These are phyloP conservation scores for Andrena chrysosceles DNA, from an alignment of 2,888 invertebrate genomes.

Conservation along the genomic window DNA sequence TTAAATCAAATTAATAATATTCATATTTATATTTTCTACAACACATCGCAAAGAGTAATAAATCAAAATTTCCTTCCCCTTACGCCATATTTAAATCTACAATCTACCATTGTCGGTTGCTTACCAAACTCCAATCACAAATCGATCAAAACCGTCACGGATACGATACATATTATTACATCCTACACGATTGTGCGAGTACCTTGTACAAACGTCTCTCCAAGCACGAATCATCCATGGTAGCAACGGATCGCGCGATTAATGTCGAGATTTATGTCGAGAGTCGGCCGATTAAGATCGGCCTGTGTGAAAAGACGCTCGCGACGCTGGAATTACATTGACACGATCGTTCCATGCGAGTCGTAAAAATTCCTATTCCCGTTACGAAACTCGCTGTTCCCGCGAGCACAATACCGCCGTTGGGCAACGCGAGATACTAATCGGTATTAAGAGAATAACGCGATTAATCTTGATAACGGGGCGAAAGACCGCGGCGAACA, in stretches of 20 bases:
- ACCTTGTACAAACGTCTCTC: background rate
- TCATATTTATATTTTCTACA: no score
- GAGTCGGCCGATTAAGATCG: background rate
- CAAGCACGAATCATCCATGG: background rate
- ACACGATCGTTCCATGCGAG: constrained; percentile 17
- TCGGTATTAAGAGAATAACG: constrained; percentile 57
- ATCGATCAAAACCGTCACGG: no score
- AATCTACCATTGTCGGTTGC: no score
- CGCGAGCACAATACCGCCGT: constrained; percentile 51
- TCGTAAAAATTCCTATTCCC: constrained; percentile 23
- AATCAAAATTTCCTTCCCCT: no score
- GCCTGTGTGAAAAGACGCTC: background rate
- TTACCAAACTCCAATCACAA: no score
- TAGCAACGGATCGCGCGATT: constrained; percentile 1
- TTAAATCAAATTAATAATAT: no score
- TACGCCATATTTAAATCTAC: no score
- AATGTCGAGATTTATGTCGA: constrained; percentile 14
- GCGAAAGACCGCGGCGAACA: constrained; percentile 38
- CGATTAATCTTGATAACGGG: constrained; percentile 62
- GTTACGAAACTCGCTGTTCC: constrained; percentile 36
- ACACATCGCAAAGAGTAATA: no score
- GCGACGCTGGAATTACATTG: constrained; percentile 8
- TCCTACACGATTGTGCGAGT: background rate
- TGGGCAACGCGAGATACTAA: constrained; percentile 58
- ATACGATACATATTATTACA: background rate